Percentiles rank a stretch among this genome's conserved stretches.
phyloP scores from a whole-genome alignment of 2,797 vertebrate genomes.

The Sciaenops ocellatus region DNA sequence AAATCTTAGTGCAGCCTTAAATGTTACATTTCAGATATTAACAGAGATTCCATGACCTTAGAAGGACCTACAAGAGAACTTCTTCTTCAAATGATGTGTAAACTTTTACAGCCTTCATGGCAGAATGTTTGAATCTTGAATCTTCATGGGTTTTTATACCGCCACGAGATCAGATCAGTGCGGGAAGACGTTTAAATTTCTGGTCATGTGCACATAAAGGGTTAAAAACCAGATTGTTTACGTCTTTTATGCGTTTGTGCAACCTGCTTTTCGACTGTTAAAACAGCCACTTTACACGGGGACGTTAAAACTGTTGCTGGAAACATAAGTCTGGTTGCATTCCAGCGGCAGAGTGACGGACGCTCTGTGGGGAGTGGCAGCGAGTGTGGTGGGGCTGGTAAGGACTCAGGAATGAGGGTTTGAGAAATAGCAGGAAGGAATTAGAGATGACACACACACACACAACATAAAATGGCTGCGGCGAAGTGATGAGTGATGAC shows the following conservation, averaged over 20 bases:
- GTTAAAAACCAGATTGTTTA: not conserved
- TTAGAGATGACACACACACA: not conserved
- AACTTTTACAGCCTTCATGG: no score
- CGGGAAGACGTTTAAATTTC: not conserved
- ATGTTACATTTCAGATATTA: not conserved
- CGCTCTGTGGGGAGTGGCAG: conserved; percentile 37
- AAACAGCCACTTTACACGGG: conserved; percentile 9
- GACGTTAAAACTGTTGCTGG: conserved; percentile 25
- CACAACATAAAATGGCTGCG: not conserved
- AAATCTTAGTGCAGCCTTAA: conserved; percentile 1
- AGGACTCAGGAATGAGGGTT: conserved; percentile 31
- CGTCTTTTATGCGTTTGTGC: not conserved
- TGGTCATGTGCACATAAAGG: not conserved
- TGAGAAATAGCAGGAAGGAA: conserved; percentile 11
- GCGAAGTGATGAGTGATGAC: conserved; percentile 3
- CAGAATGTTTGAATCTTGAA: not conserved
- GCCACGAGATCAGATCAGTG: not conserved
- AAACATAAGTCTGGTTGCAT: conserved; percentile 24
- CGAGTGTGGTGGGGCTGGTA: conserved; percentile 22
- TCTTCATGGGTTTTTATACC: not conserved
- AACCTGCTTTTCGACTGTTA: conserved; percentile 19
- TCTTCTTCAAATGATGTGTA: no score
- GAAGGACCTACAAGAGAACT: no score
- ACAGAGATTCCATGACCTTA: no score
- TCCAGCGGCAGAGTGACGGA: conserved; percentile 18